These are phyloP conservation scores for Salvelinus alpinus DNA, from an alignment of 2,113 vertebrate genomes.

Conservation along the genomic window DNA sequence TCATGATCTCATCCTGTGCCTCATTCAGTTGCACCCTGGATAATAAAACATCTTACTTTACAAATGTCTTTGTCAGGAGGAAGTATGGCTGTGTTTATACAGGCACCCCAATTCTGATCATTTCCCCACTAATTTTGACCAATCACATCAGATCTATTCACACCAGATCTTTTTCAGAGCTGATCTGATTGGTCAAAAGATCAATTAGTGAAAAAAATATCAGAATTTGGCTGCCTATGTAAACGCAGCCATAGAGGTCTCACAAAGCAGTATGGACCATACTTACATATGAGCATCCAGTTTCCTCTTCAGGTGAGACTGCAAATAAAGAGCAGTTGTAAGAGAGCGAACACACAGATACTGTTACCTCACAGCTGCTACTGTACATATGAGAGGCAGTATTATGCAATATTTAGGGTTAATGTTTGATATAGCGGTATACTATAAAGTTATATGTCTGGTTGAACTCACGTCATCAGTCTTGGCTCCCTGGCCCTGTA, in stretches of 20 bases:
- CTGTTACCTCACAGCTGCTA: too few species aligned
- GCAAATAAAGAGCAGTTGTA: constrained; percentile 41
- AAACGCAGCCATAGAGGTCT: neutral
- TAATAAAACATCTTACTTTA: constrained; percentile 5
- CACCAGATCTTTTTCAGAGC: too few species aligned
- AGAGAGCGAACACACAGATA: too few species aligned
- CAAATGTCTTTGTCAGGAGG: neutral
- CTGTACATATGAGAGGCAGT: too few species aligned
- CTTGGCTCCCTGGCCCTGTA: constrained; percentile 90
- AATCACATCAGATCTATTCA: too few species aligned
- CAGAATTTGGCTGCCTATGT: too few species aligned
- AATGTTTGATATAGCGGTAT: neutral
- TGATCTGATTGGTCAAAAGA: too few species aligned
- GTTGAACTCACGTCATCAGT: constrained; percentile 81
- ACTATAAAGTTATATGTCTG: too few species aligned
- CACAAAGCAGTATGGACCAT: constrained; percentile 53
- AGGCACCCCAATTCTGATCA: too few species aligned
- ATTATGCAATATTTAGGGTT: neutral
- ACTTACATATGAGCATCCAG: constrained; percentile 97
- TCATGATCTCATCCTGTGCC: constrained; percentile 94
- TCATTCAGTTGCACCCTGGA: constrained; percentile 92
- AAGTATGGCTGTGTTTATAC: neutral
- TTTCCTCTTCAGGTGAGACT: constrained; percentile 94
- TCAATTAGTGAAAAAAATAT: too few species aligned
- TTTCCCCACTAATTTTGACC: too few species aligned